phyloP scores from a whole-genome alignment of 37 sponge, comb jelly and placozoan genomes.

The Dysidea cf. avara region DNA sequence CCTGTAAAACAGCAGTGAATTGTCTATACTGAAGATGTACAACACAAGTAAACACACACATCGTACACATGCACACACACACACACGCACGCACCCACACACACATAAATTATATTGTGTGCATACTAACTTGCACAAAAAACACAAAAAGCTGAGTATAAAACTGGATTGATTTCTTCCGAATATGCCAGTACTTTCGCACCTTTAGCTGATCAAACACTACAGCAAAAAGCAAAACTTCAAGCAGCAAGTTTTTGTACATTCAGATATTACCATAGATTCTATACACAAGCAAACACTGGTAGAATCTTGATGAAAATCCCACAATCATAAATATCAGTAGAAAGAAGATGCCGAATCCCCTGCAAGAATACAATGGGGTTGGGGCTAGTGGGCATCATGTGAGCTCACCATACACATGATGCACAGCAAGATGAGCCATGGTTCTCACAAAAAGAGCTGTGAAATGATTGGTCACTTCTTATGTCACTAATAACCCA shows the following conservation, averaged over 20 bases:
- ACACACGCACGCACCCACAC: too few species aligned
- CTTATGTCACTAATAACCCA: slow-evolving; percentile 14
- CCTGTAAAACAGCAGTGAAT: slow-evolving; percentile 15
- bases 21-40: neutral
- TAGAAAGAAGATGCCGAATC: slow-evolving; percentile 31
- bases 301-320: slow-evolving; percentile 33
- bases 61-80: too few species aligned
- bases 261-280: slow-evolving; percentile 31
- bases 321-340: slow-evolving; percentile 16
- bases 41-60: too few species aligned
- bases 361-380: neutral
- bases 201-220: neutral
- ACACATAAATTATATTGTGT: too few species aligned
- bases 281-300: slow-evolving; percentile 48
- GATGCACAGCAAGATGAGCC: slow-evolving; percentile 7
- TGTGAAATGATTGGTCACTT: neutral
- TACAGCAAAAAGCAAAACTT: neutral
- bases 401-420: slow-evolving; percentile 1
- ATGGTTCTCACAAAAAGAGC: neutral
- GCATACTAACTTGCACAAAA: slow-evolving; percentile 32
- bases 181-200: slow-evolving; percentile 37
- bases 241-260: neutral
- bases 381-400: neutral
- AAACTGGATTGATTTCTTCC: slow-evolving; percentile 57
- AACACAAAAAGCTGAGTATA: slow-evolving; percentile 43